Base-by-base conservation (phyloP, 2,113 vertebrate species). In the Diphyllodes magnificus region DNA sequence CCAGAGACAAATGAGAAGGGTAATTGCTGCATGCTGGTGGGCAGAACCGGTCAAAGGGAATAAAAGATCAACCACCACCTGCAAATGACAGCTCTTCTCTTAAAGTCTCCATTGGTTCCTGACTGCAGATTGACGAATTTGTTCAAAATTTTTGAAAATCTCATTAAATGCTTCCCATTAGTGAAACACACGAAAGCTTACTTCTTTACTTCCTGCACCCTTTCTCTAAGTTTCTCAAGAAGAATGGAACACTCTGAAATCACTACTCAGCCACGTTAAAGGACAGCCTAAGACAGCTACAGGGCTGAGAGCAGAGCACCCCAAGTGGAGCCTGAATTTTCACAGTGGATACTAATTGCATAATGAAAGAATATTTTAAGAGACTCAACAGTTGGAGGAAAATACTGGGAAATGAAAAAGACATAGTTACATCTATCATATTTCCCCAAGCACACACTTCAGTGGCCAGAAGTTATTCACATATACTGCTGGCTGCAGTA, bases 291-390 rank as follows among this genome's bases (percentile, higher is more conserved):
- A 83, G 77, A 70, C 10, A 78, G 19, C 39, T 75, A 44, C 1
- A 2, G 61, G 84, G 25, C 15, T 57, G 39, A 64, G 25, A 18
- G 20, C 1, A 0, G 7, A 85, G 47, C 30, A 69, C 44, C 17
- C 37, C 15, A 37, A 82, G n/a, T 11, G 21, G 7, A 54, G n/a
- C 47, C 71, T 92, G 75, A 86, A 95, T 91, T 54, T 92, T 47
- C 77, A 93, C 50, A 42, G 24, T n/a, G 33, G 40, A 33, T 65
- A 50, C 59, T 64, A 57, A 78, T 44, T 81, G 60, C 87, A 73
- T 84, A 63, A 86, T 47, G 28, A 82, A 77, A 66, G 69, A 95
- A 82, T 94, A 92, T 93, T 94, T 96, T 94, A 90, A 94, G 92
- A 83, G 45, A 80, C 44, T 45, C 56, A 22, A n/a, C 24, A 73